phyloP scores from a whole-genome alignment of 2,797 vertebrate genomes.

The Staurois parvus region DNA sequence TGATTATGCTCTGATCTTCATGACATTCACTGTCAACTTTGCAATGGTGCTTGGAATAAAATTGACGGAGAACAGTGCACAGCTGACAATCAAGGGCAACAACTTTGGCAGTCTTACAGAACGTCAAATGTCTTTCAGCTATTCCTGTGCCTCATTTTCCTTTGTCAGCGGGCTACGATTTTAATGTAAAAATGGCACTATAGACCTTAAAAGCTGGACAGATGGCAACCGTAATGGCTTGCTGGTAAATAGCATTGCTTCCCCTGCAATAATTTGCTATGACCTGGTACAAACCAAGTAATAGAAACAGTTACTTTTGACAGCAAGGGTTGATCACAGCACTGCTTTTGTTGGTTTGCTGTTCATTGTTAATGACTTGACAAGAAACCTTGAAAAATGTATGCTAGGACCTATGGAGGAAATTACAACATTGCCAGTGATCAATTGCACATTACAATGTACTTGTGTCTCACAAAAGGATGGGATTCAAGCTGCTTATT shows the following conservation, averaged over 20 bases:
- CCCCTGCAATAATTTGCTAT: background rate
- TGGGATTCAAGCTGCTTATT: background rate
- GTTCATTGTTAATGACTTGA: background rate
- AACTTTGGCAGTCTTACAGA: slow-evolving; percentile 47
- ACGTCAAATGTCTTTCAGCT: slow-evolving; percentile 44
- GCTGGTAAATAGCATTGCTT: background rate
- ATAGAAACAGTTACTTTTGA: background rate
- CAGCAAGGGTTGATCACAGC: background rate
- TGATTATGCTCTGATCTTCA: slow-evolving; percentile 52
- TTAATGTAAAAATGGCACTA: slow-evolving; percentile 37
- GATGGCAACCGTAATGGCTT: slow-evolving; percentile 16
- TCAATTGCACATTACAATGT: background rate
- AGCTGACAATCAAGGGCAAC: slow-evolving; percentile 50
- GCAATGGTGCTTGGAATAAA: slow-evolving; percentile 52
- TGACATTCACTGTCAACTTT: slow-evolving; percentile 55
- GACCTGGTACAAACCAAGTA: background rate
- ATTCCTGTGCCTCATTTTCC: slow-evolving; percentile 38
- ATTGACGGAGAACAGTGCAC: slow-evolving; percentile 37
- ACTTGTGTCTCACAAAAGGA: background rate
- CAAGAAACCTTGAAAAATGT: background rate
- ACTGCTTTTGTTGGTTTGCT: background rate
- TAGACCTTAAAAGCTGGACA: slow-evolving; percentile 24
- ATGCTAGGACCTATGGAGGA: background rate
- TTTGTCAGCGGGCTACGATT: slow-evolving; percentile 35
- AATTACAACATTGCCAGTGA: background rate